Base-by-base conservation (phyloP, 2,113 vertebrate genomes). In the Erpornis zantholeuca region DNA sequence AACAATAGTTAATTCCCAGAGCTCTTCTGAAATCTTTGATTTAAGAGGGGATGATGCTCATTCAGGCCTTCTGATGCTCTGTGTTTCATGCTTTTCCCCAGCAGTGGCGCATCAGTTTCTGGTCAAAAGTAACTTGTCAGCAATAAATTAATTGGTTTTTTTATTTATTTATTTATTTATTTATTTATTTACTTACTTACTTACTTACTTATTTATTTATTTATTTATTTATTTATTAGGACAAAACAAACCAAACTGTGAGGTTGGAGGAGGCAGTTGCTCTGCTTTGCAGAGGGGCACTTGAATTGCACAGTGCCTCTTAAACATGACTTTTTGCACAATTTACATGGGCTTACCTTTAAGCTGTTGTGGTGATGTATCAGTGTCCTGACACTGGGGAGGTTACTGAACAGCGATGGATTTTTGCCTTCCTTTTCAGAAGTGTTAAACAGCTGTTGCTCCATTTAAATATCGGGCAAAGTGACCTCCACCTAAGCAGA, bases 351-450 rank as follows among this genome's bases (percentile, higher is more conserved):
- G 6, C 12, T 64, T 85, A 13, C 53, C 22, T 71, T 64, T 25
- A 18, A n/a, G 4, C 49, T 27, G 7, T 45, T 33, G 4, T 85
- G 35, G 13, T 3, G 31, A 28, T 29, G 29, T n/a, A 22, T 53
- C 29, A 56, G 36, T 31, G 7, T 44, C 25, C 81, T 76, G 29
- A 24, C 20, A 19, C 6, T 71, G 52, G 12, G 10, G n/a, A 79
- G 1, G 5, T 54, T 65, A 10, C 56, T 70, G 42, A 73, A 44
- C 50, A 76, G 28, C 0, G 0, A 33, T 20, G 36, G 42, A 12
- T 47, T 86, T 92, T 59, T 75, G 24, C 16, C 18, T 54, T 73
- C 45, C 25, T 84, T 89, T 47, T 38, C 52, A 50, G 22, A 47
- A 42, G 23, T 24, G 27, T 57, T 76, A 80, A 85, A 87, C 87